Evolutionary conservation across 2,113 vertebrate genomes (phyloP), one percentile per base, ranked within the genome.

Genomic region (Ardeotis arabs): DNA sequence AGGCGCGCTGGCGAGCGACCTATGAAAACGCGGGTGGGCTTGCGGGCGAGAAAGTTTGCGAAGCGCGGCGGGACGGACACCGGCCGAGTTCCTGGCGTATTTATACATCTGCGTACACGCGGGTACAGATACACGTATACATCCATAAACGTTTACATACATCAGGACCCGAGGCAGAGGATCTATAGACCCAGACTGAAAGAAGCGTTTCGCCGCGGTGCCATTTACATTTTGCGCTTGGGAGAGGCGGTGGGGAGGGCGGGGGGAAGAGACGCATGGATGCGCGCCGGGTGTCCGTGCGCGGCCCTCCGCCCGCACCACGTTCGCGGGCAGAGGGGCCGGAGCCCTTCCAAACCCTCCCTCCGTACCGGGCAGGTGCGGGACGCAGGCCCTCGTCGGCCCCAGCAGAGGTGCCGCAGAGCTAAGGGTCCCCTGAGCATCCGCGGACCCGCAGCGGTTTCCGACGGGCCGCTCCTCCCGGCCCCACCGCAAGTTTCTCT

Each of bases 101-200:
- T 78, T 59, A 31, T 6, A 52, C 50, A 27, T 4, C 24, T 27
- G 50, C 14, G 41, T 44, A 35, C 62, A 31, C 14, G n/a, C 19
- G 41, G 12, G 28, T 6, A 21, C 3, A 2, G 29, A 7, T 2
- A 3, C 7, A 27, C 9, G 25, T 13, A 37, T 21, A 5, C 1
- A 47, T 3, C 59, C 9, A 9, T 4, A n/a, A 44, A 44, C 41
- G 41, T 44, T 44, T 44, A 44, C 3, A 6, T 0, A 8, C 8
- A n/a, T 56, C 25, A 12, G 39, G 35, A 27, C 16, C 24, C 3
- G 22, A 73, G 13, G 16, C 60, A 63, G 10, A 33, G 37, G n/a
- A 37, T 29, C 41, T 45, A 21, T 12, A 39, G 76, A 47, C 9
- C 28, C 14, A 3, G 49, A 2, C 27, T 39, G 5, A 25, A 29